Percentiles rank a stretch among this genome's conserved stretches.
These are phyloP conservation scores for Neogale vison DNA, from an alignment of 2,113 vertebrate genomes.

Conservation along the genomic window DNA sequence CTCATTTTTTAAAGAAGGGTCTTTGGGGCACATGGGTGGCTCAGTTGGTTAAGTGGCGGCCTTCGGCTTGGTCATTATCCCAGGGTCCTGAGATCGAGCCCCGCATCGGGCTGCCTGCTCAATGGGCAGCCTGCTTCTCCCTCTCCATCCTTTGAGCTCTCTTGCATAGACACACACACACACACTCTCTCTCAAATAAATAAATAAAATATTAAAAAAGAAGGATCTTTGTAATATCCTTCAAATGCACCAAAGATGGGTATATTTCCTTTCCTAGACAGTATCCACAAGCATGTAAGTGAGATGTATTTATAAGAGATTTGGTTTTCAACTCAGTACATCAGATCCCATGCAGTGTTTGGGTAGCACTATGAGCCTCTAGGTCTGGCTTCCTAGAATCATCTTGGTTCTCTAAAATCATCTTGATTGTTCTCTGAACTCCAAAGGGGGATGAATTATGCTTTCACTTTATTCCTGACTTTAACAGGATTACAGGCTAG, in stretches of 20 bases:
- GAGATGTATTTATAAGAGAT: not conserved
- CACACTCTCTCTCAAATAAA: not conserved
- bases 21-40: not conserved
- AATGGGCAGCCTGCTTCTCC: not conserved
- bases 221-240: not conserved
- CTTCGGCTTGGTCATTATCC: not conserved
- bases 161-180: no score
- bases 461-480: not conserved
- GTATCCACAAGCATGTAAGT: not conserved
- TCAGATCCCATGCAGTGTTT: not conserved
- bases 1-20: not conserved
- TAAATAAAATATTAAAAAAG: not conserved
- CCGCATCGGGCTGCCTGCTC: not conserved
- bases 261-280: not conserved
- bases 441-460: not conserved
- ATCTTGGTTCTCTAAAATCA: not conserved
- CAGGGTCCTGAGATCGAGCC: not conserved
- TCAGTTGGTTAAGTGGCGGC: not conserved
- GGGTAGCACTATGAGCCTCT: not conserved
- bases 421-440: not conserved
- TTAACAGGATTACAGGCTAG: not conserved
- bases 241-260: not conserved
- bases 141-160: not conserved
- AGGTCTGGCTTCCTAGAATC: not conserved
- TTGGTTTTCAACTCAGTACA: conserved; percentile 27